Evolutionary conservation across 37 sponge, comb jelly and placozoan species (phyloP).

Genomic region (Crambe crambe): DNA sequence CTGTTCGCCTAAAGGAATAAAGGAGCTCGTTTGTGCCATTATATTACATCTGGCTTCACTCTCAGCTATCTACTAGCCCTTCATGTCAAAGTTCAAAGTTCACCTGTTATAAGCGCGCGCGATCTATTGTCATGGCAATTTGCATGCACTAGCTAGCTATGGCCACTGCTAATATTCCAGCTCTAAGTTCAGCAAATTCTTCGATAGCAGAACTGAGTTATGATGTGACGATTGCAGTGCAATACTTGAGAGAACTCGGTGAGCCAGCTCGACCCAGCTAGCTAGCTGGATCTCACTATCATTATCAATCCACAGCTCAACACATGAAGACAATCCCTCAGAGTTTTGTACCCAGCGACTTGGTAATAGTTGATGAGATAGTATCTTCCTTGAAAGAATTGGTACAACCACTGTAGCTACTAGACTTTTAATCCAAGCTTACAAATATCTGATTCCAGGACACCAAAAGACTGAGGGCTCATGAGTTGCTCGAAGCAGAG

Average conservation of each 20-base stretch:
- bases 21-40: no score
- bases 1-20: constrained; percentile 54
- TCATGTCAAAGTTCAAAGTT: background rate
- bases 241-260: constrained; percentile 51
- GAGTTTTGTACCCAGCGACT: constrained; percentile 7
- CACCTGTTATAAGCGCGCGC: no score
- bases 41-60: background rate
- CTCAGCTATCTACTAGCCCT: background rate
- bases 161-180: no score
- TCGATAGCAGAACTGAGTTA: constrained; percentile 28
- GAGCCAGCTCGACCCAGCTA: background rate
- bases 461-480: constrained; percentile 35
- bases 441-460: constrained; percentile 20
- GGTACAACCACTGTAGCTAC: no score
- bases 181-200: no score
- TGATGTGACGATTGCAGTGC: constrained; percentile 54
- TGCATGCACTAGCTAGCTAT: no score
- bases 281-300: background rate
- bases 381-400: constrained; percentile 31
- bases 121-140: no score
- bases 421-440: no score
- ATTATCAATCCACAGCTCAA: background rate
- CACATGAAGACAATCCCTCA: background rate
- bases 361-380: constrained; percentile 28
- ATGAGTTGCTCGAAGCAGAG: constrained; percentile 54